A percentile compares a stretch with the other conserved stretches of the same genome.
Evolutionary conservation across 1,140 invertebrate species (phyloP).

Genomic region (Sitophilus oryzae): DNA sequence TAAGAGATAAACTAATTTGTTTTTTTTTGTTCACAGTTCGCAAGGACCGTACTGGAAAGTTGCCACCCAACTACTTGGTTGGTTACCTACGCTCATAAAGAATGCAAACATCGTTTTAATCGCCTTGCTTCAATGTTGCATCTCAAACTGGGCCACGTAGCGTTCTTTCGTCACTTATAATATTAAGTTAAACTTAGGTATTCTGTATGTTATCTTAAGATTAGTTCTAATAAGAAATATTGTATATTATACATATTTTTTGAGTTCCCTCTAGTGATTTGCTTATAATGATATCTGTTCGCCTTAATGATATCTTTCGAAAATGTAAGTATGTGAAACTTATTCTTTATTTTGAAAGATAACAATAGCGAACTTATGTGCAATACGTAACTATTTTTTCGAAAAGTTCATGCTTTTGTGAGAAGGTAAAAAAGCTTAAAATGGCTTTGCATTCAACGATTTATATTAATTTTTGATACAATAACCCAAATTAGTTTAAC

Average conservation of each 20-base stretch:
- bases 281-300: not conserved
- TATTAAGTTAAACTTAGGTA: constrained; percentile 25
- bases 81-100: constrained; percentile 30
- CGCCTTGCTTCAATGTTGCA: constrained; percentile 26
- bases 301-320: too few relatives aligned
- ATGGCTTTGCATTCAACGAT: too few relatives aligned
- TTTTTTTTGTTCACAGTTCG: constrained; percentile 30
- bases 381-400: too few relatives aligned
- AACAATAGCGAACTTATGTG: too few relatives aligned
- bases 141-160: constrained; percentile 25
- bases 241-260: constrained; percentile 1
- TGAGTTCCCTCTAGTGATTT: not conserved
- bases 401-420: too few relatives aligned
- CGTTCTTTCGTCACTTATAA: constrained; percentile 23
- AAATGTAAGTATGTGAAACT: too few relatives aligned
- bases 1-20: not conserved
- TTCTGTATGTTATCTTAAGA: constrained; percentile 25
- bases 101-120: constrained; percentile 9
- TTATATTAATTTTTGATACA: too few relatives aligned
- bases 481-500: too few relatives aligned
- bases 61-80: constrained; percentile 36
- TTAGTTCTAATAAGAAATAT: constrained; percentile 22
- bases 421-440: too few relatives aligned
- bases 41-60: constrained; percentile 31
- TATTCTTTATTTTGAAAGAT: too few relatives aligned